Evolutionary conservation across 2,888 invertebrate species (phyloP).

Genomic region (Ennomos quercinarius): DNA sequence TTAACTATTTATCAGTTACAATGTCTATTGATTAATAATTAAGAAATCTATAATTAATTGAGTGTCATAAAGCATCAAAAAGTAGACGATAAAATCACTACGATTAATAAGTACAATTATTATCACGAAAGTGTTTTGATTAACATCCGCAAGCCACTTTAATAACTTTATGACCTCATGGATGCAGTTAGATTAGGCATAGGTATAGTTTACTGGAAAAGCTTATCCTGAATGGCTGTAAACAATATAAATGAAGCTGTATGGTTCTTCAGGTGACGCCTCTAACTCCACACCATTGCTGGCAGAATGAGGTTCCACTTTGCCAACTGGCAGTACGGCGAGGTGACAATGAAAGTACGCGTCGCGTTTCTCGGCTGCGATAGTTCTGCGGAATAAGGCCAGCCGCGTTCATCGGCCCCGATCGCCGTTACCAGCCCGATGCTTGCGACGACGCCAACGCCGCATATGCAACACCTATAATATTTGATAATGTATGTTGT

Average conservation of each 20-base stretch:
- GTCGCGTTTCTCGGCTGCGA: slow-evolving; percentile 78
- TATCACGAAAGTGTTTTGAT: too few species aligned
- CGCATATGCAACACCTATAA: slow-evolving; percentile 39
- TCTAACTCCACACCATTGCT: slow-evolving; percentile 12
- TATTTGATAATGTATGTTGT: slow-evolving; percentile 36
- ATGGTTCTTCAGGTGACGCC: neutral
- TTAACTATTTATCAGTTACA: too few species aligned
- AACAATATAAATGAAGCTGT: neutral
- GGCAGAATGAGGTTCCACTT: slow-evolving; percentile 23
- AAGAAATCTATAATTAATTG: too few species aligned
- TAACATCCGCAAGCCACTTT: too few species aligned
- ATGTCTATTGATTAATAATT: too few species aligned
- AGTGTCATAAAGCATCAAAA: too few species aligned
- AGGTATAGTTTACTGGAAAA: too few species aligned
- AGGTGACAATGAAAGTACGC: slow-evolving; percentile 83
- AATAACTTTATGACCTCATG: too few species aligned
- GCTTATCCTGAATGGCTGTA: too few species aligned
- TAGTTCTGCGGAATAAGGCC: slow-evolving; percentile 81
- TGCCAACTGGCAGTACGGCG: slow-evolving; percentile 45
- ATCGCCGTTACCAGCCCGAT: slow-evolving; percentile 45
- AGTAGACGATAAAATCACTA: too few species aligned
- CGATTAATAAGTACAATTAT: too few species aligned
- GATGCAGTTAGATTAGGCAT: too few species aligned
- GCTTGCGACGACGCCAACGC: slow-evolving; percentile 33
- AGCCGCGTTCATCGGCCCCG: slow-evolving; percentile 82